Conservation (phyloP, 2,888 invertebrate species). For the Drosophila mayaguana region DNA sequence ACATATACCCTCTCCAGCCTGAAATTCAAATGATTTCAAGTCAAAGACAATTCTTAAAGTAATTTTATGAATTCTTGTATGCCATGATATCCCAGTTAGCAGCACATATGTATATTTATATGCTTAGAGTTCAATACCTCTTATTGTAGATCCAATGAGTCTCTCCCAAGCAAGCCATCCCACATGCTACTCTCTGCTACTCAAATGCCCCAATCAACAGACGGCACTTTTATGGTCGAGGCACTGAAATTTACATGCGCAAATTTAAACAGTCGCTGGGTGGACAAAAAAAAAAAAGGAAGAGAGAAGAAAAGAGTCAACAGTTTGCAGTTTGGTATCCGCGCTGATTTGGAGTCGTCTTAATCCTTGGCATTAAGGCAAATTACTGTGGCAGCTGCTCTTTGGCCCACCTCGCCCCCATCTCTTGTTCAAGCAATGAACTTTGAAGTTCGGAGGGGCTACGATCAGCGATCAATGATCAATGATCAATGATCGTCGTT, state of each 20-base stretch:
- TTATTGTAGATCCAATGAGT: not conserved
- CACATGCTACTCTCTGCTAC: not conserved
- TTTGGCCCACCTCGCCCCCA: slow-evolving; percentile 18
- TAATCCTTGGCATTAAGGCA: slow-evolving; percentile 77
- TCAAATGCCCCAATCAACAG: slow-evolving; percentile 31
- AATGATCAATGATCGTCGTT: slow-evolving; percentile 14
- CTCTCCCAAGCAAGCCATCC: not conserved
- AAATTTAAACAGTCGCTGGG: slow-evolving; percentile 54
- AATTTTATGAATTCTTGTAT: not conserved
- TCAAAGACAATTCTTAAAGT: too few species aligned
- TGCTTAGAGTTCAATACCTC: too few species aligned
- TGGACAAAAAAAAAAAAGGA: slow-evolving; percentile 45
- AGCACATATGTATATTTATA: not conserved
- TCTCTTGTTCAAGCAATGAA: slow-evolving; percentile 50
- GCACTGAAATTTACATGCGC: slow-evolving; percentile 72
- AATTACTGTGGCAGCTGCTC: slow-evolving; percentile 65
- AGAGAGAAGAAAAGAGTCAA: slow-evolving; percentile 66
- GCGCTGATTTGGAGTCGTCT: slow-evolving; percentile 50
- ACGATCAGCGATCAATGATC: slow-evolving; percentile 23
- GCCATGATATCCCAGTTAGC: not conserved
- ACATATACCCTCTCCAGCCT: slow-evolving; percentile 31
- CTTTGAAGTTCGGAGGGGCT: slow-evolving; percentile 33
- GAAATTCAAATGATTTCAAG: not conserved
- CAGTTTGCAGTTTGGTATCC: slow-evolving; percentile 65
- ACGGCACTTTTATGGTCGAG: slow-evolving; percentile 22